Evolutionary conservation across 2,888 invertebrate genomes (phyloP), one percentile per base, ranked within the genome.

Genomic region (Apoda limacodes): DNA sequence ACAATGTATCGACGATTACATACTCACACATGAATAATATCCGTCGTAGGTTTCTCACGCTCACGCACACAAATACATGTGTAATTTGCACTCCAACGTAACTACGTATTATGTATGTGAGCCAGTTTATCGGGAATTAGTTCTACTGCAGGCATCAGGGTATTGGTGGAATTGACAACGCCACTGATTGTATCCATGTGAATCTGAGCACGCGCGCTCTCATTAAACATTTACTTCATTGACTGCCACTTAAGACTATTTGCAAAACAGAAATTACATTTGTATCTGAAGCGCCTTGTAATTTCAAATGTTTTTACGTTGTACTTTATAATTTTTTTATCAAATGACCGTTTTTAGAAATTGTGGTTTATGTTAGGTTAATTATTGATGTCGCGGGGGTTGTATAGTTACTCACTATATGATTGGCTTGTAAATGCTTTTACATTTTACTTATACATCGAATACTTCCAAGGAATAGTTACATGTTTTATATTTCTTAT

Each of bases 31-130:
- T 7, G 17, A 17, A 17, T 17, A 5, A 7, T 17, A 17, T 17
- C 63, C 67, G 62, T 58, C 55, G 71, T 65, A 66, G 61, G 66
- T 74, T 80, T 81, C 81, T 75, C 80, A 81, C 78, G 76, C 70
- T 76, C 60, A 68, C 70, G 63, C 61, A 63, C 62, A 50, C 59
- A 60, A 55, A 43, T 52, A 49, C 55, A 58, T 45, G 47, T 54
- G 57, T 64, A 69, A 69, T 75, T 68, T 67, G 64, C 63, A 66
- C 63, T 64, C 55, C 50, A 46, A 57, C 49, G 56, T 64, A 55
- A 55, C 48, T 50, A 54, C 46, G 48, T 50, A 45, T 48, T 51
- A 44, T 39, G 40, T 45, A 43, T 55, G 58, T 63, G 61, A 67
- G 68, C 57, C 60, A 56, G 60, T 70, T 66, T 66, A 76, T 75